These are phyloP conservation scores for Salvelinus sp. DNA, from an alignment of 2,113 vertebrate genomes.

Conservation along the genomic window DNA sequence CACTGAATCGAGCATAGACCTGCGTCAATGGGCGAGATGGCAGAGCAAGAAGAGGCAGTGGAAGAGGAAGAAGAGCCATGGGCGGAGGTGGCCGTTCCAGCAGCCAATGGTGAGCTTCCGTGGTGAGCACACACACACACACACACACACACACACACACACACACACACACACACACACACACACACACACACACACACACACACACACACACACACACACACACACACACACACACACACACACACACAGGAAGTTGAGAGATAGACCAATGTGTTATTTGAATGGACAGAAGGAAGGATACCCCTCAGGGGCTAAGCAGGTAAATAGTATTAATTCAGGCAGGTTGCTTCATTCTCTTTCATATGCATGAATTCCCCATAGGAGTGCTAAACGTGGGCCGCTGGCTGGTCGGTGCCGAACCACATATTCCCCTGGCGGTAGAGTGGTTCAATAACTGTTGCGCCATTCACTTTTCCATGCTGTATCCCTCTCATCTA, in stretches of 20 bases:
- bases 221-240: conserved; percentile 24
- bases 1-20: conserved; percentile 73
- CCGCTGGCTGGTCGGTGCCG: too few relatives aligned
- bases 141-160: conserved; percentile 22
- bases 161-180: too few relatives aligned
- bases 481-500: too few relatives aligned
- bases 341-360: not conserved
- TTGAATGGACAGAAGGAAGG: conserved; percentile 29
- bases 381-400: too few relatives aligned
- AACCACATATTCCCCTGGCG: too few relatives aligned
- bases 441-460: too few relatives aligned
- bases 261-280: conserved; percentile 63
- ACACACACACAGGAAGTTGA: conserved; percentile 48
- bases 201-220: too few relatives aligned
- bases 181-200: too few relatives aligned
- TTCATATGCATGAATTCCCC: not conserved
- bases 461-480: too few relatives aligned
- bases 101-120: conserved; percentile 68
- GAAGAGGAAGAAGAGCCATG: conserved; percentile 60
- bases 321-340: not conserved
- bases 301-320: not conserved
- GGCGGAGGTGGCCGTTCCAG: conserved; percentile 65
- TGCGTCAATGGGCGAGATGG: conserved; percentile 71
- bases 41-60: conserved; percentile 58
- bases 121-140: conserved; percentile 28